Conservation (phyloP, 2,888 invertebrate genomes). For the Cepaea hortensis region DNA sequence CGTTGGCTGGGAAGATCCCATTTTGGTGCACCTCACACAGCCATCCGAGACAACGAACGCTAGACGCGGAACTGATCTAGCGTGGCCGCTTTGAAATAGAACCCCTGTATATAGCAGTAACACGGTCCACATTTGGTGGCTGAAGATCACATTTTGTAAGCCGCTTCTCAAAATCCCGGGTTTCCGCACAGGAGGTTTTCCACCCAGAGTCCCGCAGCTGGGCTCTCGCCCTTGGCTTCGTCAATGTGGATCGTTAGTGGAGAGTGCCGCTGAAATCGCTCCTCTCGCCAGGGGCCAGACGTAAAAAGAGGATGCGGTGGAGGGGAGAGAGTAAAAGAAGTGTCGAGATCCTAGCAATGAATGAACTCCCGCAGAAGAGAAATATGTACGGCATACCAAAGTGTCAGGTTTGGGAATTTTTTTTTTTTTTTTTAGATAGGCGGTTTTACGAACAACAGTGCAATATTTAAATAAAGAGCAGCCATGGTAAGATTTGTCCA, state of each 20-base stretch:
- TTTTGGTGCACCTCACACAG: too few species aligned
- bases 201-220: slow-evolving; percentile 37
- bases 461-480: too few species aligned
- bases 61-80: too few species aligned
- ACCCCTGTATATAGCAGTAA: slow-evolving; percentile 4
- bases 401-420: background rate
- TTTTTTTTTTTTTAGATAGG: too few species aligned
- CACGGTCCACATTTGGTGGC: background rate
- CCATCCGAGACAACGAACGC: too few species aligned
- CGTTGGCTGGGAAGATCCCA: too few species aligned
- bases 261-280: slow-evolving; percentile 51
- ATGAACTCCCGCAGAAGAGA: slow-evolving; percentile 21
- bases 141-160: background rate
- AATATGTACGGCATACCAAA: slow-evolving; percentile 24
- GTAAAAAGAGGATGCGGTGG: background rate
- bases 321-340: background rate
- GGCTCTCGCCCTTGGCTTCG: slow-evolving; percentile 49
- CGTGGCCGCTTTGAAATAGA: background rate
- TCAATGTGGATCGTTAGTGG: slow-evolving; percentile 55
- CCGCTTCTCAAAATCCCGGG: slow-evolving; percentile 29
- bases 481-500: too few species aligned
- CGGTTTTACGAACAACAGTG: too few species aligned
- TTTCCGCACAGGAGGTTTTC: slow-evolving; percentile 43
- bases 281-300: slow-evolving; percentile 47
- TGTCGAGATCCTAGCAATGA: slow-evolving; percentile 35